A percentile compares a stretch with the other conserved stretches of the same genome.
Evolutionary conservation across 2,797 vertebrate species (phyloP).

Genomic region (Corythornis leucogaster): DNA sequence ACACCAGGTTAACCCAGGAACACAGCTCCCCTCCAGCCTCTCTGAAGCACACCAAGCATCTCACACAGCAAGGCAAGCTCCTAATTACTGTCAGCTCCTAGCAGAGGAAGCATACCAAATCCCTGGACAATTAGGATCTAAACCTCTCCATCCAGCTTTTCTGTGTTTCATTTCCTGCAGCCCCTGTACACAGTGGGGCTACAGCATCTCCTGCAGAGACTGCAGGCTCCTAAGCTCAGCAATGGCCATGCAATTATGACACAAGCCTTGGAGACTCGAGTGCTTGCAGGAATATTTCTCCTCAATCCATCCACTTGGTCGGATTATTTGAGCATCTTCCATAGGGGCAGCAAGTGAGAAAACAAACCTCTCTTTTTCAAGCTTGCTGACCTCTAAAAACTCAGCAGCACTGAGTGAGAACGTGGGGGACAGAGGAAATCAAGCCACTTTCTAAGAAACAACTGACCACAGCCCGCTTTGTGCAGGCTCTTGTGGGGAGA

Average conservation of each 20-base stretch:
- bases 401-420: not conserved
- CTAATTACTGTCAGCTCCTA: conserved; percentile 1
- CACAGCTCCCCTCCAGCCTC: not conserved
- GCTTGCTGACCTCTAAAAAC: not conserved
- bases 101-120: conserved; percentile 25
- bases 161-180: conserved; percentile 56
- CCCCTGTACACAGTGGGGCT: not conserved
- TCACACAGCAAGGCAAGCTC: not conserved
- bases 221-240: not conserved
- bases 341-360: not conserved
- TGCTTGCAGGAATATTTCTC: not conserved
- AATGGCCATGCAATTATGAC: not conserved
- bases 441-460: not conserved
- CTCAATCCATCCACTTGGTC: not conserved
- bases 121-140: not conserved
- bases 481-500: not conserved
- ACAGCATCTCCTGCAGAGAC: not conserved
- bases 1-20: not conserved
- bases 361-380: not conserved
- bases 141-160: conserved; percentile 14
- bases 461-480: not conserved
- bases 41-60: not conserved
- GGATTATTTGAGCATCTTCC: not conserved
- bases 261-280: not conserved
- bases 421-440: accelerated